Base-by-base conservation (phyloP, 30 jellyfish, hydroid and myxozoan species). In the Turritopsis dohrnii region DNA sequence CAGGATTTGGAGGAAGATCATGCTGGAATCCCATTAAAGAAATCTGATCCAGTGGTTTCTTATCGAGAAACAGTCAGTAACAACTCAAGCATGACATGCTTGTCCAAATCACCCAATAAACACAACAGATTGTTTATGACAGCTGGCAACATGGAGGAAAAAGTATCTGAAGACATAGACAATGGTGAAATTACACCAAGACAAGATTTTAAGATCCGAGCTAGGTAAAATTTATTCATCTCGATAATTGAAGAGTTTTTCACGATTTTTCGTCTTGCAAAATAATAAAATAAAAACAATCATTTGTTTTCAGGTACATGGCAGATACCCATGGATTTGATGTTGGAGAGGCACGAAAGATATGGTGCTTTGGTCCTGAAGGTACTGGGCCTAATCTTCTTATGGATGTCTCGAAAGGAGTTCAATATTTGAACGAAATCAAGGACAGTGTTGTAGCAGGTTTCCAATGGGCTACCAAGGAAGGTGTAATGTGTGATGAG, bases 361-460 rank as follows among this genome's bases (percentile, higher is more conserved):
- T 95, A 85, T 95, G 99, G 99, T 84, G 95, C 65, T 95, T 95
- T 87, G 99, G 99, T 52, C 99, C 99, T 16, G 99, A 95, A 71
- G 97, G 96, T 28, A 95, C 99, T 13, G 99, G 99, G 7, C 99
- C 99, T 8, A 95, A 95, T 85, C 84, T 95, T 20, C 69, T 95
- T 73, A 81, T 88, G 29, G 99, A 95, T 75, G 91, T 71, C 74
- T 85, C 99, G 72, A 95, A 95, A 75, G 99, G 99, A n/a, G 99
- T 95, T 23, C 99, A 95, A 85, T 95, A 95, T 77, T 75, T 95
- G 80, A 95, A 95, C 85, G 99, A 95, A 87, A 95, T 95, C 84
- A 95, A 95, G 72, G 99, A 95, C 93, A 89, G 97, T 74, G 99
- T 95, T 84, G 97, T 89, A 52, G 99, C 97, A 23, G 99, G 99